Percentiles rank a stretch among this genome's conserved stretches.
Evolutionary conservation across 2,113 vertebrate species (phyloP).

Genomic region (Nestor notabilis): DNA sequence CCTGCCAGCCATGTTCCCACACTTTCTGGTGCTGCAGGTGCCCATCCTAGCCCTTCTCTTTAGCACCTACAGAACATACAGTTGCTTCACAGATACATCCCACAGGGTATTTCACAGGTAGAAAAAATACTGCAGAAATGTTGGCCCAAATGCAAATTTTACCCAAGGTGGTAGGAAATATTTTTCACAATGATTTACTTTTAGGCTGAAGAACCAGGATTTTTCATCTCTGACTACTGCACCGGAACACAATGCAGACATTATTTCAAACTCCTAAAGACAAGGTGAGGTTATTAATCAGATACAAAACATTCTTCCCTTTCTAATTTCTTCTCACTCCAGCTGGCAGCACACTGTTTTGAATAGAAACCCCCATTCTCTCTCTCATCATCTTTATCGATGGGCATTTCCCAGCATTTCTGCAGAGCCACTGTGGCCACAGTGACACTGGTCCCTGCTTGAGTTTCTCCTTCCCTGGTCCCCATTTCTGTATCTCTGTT

Average conservation of each 20-base stretch:
- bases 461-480: not conserved
- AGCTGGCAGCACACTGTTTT: not conserved
- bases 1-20: not conserved
- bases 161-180: not conserved
- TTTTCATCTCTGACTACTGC: not conserved
- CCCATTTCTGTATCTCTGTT: not conserved
- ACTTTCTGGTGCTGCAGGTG: not conserved
- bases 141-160: not conserved
- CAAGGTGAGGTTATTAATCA: not conserved
- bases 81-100: not conserved
- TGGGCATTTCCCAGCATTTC: not conserved
- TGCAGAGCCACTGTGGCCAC: not conserved
- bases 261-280: not conserved
- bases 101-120: fast-evolving
- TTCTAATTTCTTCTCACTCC: not conserved
- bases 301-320: not conserved
- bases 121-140: not conserved
- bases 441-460: fast-evolving
- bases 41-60: not conserved
- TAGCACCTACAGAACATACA: fast-evolving
- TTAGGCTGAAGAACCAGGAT: not conserved
- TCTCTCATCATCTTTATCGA: not conserved
- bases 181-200: not conserved
- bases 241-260: not conserved
- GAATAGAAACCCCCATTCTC: not conserved